phyloP scores from a whole-genome alignment of 2,113 vertebrate species.

The Orycteropus afer region DNA sequence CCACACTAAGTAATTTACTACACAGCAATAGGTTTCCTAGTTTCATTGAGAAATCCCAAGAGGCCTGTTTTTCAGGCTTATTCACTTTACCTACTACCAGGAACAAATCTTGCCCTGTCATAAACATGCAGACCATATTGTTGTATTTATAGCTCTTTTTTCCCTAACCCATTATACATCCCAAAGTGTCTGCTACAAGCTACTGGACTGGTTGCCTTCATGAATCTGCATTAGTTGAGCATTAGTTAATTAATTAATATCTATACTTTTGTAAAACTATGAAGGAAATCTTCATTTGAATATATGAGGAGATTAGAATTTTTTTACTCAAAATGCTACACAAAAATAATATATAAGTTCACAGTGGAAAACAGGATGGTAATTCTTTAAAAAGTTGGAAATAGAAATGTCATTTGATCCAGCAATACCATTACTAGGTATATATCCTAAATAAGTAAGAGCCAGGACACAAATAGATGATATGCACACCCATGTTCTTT shows the following conservation, averaged over 20 bases:
- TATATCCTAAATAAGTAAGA: no score
- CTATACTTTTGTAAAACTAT: not conserved
- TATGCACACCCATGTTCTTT: no score
- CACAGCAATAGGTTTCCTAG: not conserved
- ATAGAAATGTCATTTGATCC: no score
- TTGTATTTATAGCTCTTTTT: not conserved
- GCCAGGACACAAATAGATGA: no score
- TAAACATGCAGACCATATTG: not conserved
- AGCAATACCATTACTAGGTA: no score
- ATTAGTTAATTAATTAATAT: not conserved
- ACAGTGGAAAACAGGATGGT: no score
- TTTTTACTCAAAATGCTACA: not conserved
- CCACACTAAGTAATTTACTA: no score
- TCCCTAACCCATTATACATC: not conserved
- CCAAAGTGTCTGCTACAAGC: not conserved
- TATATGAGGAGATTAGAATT: not conserved
- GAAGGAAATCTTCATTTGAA: not conserved
- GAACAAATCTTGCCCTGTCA: not conserved
- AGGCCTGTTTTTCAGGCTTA: not conserved
- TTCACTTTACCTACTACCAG: not conserved
- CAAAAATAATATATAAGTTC: not conserved
- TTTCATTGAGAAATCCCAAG: not conserved
- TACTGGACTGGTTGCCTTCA: not conserved
- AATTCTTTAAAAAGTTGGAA: no score
- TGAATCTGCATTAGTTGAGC: not conserved